Evolutionary conservation across 2,113 vertebrate genomes (phyloP).

Genomic region (Rhinoderma darwinii): DNA sequence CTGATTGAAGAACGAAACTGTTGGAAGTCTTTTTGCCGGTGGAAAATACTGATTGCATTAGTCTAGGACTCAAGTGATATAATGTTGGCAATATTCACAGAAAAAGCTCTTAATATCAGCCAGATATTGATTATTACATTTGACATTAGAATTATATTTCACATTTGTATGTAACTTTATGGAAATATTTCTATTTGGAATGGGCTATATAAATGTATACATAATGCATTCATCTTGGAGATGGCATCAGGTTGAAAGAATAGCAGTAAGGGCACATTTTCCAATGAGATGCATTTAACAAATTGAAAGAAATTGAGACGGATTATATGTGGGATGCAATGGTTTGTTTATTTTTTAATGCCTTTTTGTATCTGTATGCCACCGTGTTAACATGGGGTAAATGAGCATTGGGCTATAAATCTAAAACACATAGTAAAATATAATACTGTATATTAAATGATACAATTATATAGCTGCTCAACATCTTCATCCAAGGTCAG

Average conservation of each 20-base stretch:
- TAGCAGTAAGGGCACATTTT: background rate
- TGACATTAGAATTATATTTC: slow-evolving; percentile 30
- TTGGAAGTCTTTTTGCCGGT: slow-evolving; percentile 46
- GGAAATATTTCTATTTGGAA: slow-evolving; percentile 35
- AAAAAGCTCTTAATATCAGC: slow-evolving; percentile 34
- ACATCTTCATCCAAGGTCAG: too few relatives aligned
- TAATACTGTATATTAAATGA: background rate
- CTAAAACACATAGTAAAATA: background rate
- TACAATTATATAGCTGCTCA: too few relatives aligned
- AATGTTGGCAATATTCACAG: slow-evolving; percentile 12
- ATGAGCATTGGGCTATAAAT: background rate
- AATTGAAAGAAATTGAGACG: slow-evolving; percentile 1
- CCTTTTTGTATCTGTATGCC: background rate
- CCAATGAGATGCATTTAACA: background rate
- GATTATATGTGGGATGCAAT: too few relatives aligned
- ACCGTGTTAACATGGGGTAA: background rate
- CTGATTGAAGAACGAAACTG: slow-evolving; percentile 41
- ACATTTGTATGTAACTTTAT: slow-evolving; percentile 40
- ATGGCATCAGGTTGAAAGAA: background rate
- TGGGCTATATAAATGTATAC: slow-evolving; percentile 30
- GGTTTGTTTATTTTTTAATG: too few relatives aligned
- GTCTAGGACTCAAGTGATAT: slow-evolving; percentile 19
- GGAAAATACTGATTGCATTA: slow-evolving; percentile 42
- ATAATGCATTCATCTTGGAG: background rate
- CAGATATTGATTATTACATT: slow-evolving; percentile 45